Base-by-base conservation (phyloP, 2,113 vertebrate species). In the Cyprichromis sp. region DNA sequence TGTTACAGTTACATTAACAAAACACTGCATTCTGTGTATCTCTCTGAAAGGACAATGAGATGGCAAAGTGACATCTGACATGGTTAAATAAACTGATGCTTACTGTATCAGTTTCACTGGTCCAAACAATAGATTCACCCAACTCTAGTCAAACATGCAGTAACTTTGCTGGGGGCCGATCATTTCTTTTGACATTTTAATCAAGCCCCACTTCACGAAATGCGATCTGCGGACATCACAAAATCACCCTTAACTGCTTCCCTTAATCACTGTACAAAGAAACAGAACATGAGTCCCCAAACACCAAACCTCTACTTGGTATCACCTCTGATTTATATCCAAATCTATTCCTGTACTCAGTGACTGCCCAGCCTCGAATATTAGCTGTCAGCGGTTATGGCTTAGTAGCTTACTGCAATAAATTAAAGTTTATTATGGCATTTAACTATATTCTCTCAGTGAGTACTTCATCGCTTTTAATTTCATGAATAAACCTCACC, bases 261-360 rank as follows among this genome's bases (percentile, higher is more conserved):
- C 82, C 17, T 83, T 50, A 45, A 73, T 45, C 68, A 83, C 80
- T 45, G 54, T 86, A 31, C 45, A 55, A 29, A 61, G 83, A 76
- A 82, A 79, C 29, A 50, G 54, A 86, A 86, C 71, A 68, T 79
- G 21, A 42, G 53, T 57, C 36, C 31, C 55, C 16, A 52, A 83
- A 59, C 55, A 71, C 63, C 71, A 87, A 71, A 40, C n/a, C 29
- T 59, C 86, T 57, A 66, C 40, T 88, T 24, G 50, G 76, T 83
- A 89, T 81, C 36, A 21, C 29, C 16, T 80, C 85, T 92, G 89
- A 89, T 89, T 78, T 66, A 81, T 1, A 66, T 88, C 88, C 86
- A 91, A 12, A 87, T 89, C 88, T 91, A 90, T 91, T 91, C 57
- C 40, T 73, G 81, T 54, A 2, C 79, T 31, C 13, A 73, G 52